Percentiles rank a stretch among this genome's conserved stretches.
phyloP scores from a whole-genome alignment of 1,140 invertebrate species.

The Mycetomoellerius zeteki region DNA sequence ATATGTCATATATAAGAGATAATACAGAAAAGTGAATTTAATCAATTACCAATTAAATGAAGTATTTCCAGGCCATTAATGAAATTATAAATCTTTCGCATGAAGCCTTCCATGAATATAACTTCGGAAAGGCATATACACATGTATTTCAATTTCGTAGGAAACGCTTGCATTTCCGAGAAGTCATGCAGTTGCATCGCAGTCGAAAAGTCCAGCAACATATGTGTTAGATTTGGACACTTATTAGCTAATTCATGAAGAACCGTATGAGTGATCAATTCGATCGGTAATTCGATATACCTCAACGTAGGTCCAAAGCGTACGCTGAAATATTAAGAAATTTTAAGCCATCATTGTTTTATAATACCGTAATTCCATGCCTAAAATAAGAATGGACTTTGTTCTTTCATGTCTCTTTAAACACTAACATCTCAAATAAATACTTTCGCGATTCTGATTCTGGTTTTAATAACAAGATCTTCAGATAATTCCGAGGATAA shows the following conservation, averaged over 20 bases:
- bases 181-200: slow-evolving; percentile 99
- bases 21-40: slow-evolving; percentile 4
- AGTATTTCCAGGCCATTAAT: slow-evolving; percentile 99
- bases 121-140: slow-evolving; percentile 99
- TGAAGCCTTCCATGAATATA: slow-evolving; percentile 99
- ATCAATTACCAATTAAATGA: slow-evolving; percentile 96
- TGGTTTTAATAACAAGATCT: not conserved
- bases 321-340: slow-evolving; percentile 88
- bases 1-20: not conserved
- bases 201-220: slow-evolving; percentile 99
- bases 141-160: slow-evolving; percentile 98
- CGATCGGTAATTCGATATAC: slow-evolving; percentile 98
- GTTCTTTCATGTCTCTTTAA: not conserved
- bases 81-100: slow-evolving; percentile 99
- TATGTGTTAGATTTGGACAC: slow-evolving; percentile 98
- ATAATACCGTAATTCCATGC: not conserved
- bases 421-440: slow-evolving; percentile 1
- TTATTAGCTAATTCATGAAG: slow-evolving; percentile 98
- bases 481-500: too few relatives aligned
- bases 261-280: slow-evolving; percentile 99
- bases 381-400: slow-evolving; percentile 7
- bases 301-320: slow-evolving; percentile 96
- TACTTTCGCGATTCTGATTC: not conserved
- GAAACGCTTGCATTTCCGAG: slow-evolving; percentile 99
- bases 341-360: not conserved